phyloP scores from a whole-genome alignment of 2,888 invertebrate species.

The Formica aserva region DNA sequence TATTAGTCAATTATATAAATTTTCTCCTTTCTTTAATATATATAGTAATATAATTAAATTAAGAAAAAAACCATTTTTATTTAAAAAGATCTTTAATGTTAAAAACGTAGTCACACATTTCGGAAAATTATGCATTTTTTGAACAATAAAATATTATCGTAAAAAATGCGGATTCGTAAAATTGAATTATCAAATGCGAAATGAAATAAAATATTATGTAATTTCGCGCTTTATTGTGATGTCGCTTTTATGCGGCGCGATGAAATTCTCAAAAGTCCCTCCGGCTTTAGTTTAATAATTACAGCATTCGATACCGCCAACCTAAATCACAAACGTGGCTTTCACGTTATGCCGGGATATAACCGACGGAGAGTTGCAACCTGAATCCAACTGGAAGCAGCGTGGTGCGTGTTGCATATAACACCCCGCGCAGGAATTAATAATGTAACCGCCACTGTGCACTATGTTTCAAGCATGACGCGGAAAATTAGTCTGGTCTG shows the following conservation, averaged over 20 bases:
- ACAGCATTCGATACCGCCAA: slow-evolving; percentile 58
- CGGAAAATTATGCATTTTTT: neutral
- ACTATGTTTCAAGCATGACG: slow-evolving; percentile 71
- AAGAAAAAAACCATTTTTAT: neutral
- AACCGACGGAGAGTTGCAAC: slow-evolving; percentile 66
- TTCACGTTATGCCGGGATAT: slow-evolving; percentile 67
- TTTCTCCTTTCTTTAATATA: neutral
- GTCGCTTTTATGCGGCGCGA: slow-evolving; percentile 10
- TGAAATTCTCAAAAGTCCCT: slow-evolving; percentile 30
- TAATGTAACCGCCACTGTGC: slow-evolving; percentile 69
- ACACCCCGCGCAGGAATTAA: slow-evolving; percentile 69
- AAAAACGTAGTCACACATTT: neutral
- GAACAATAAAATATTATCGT: neutral
- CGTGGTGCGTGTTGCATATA: slow-evolving; percentile 69
- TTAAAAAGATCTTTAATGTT: neutral
- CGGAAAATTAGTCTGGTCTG: slow-evolving; percentile 69
- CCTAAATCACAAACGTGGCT: slow-evolving; percentile 64
- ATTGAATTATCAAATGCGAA: neutral
- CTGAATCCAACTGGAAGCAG: slow-evolving; percentile 69
- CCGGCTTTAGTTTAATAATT: slow-evolving; percentile 57
- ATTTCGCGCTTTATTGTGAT: slow-evolving; percentile 28
- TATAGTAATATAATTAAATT: neutral
- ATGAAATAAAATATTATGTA: slow-evolving; percentile 5
- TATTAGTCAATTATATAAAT: slow-evolving; percentile 5
- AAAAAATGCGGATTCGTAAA: neutral